Evolutionary conservation across 2,797 vertebrate species (phyloP).

Genomic region (Typhlichthys subterraneus): DNA sequence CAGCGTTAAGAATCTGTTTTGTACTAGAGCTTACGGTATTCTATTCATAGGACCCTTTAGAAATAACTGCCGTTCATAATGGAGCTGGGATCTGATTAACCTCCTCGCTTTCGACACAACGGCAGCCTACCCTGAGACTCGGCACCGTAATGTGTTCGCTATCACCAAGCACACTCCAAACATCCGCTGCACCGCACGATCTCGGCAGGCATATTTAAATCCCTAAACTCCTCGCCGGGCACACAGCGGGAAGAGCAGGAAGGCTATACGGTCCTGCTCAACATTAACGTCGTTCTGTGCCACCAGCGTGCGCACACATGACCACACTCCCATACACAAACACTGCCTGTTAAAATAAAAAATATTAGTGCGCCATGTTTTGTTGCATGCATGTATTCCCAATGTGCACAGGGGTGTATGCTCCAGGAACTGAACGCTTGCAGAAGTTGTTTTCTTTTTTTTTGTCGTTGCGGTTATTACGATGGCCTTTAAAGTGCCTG

Average conservation of each 20-base stretch:
- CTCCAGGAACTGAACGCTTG: background rate
- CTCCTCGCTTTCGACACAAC: constrained; percentile 70
- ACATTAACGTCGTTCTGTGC: constrained; percentile 71
- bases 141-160: constrained; percentile 72
- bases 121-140: constrained; percentile 74
- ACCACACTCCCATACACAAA: background rate
- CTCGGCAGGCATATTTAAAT: constrained; percentile 73
- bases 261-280: constrained; percentile 75
- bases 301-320: constrained; percentile 18
- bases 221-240: constrained; percentile 70
- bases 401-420: constrained; percentile 16
- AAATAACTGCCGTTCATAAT: constrained; percentile 75
- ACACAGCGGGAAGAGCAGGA: constrained; percentile 54
- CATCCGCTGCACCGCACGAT: constrained; percentile 71
- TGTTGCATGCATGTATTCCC: constrained; percentile 58
- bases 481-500: constrained; percentile 1
- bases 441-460: background rate
- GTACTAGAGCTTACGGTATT: constrained; percentile 66
- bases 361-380: constrained; percentile 33
- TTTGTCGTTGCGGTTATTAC: background rate
- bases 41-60: constrained; percentile 75
- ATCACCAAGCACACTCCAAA: constrained; percentile 73
- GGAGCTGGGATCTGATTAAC: constrained; percentile 78
- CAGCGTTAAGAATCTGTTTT: constrained; percentile 52
- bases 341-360: background rate